Evolutionary conservation across 2,113 vertebrate genomes (phyloP).

Genomic region (Tragelaphus scriptus): DNA sequence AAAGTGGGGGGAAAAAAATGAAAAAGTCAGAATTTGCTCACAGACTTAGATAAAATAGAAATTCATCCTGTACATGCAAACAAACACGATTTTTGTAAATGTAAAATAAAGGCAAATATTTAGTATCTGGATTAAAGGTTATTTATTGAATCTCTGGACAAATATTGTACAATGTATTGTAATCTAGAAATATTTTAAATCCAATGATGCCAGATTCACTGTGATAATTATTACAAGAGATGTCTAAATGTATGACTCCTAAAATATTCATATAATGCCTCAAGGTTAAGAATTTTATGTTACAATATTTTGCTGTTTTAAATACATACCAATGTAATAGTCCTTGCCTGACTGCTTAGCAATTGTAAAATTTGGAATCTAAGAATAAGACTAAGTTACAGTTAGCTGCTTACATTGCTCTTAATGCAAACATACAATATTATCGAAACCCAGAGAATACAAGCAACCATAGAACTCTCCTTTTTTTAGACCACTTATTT

Average conservation of each 20-base stretch:
- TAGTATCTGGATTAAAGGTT: background rate
- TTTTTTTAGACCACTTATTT: background rate
- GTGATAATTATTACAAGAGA: background rate
- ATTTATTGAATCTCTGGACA: background rate
- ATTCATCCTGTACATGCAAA: background rate
- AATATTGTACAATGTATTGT: background rate
- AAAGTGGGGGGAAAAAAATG: background rate
- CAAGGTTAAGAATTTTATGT: background rate
- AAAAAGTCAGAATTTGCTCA: background rate
- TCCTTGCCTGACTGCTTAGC: background rate
- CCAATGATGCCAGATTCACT: background rate
- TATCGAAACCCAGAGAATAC: background rate
- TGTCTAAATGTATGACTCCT: background rate
- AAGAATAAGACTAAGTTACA: background rate
- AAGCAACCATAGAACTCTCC: background rate
- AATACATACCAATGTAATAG: background rate
- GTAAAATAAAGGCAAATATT: slow-evolving; percentile 16
- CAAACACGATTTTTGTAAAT: background rate
- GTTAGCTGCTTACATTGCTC: background rate
- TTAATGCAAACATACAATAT: background rate
- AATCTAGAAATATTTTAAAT: background rate
- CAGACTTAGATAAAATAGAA: slow-evolving; percentile 21
- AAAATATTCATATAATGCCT: background rate
- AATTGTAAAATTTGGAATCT: background rate
- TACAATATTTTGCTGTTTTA: background rate